phyloP scores from a whole-genome alignment of 2,888 invertebrate species.

The Rhaphigaster nebulosa region DNA sequence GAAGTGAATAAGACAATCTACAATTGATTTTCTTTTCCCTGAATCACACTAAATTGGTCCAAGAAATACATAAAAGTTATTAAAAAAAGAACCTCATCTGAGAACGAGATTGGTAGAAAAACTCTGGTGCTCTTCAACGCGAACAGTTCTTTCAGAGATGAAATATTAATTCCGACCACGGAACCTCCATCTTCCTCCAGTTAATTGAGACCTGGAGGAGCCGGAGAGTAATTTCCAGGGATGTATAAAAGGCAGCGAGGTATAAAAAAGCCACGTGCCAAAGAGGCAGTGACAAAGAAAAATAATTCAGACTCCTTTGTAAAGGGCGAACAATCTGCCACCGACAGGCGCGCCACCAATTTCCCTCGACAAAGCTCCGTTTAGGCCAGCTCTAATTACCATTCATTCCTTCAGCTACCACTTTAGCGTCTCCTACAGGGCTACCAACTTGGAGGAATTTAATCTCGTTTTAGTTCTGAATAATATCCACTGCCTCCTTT shows the following conservation, averaged over 20 bases:
- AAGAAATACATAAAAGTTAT: neutral
- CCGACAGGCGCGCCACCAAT: slow-evolving; percentile 29
- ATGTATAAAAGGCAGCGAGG: slow-evolving; percentile 43
- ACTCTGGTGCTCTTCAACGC: neutral
- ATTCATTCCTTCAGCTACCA: slow-evolving; percentile 47
- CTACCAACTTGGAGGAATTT: slow-evolving; percentile 45
- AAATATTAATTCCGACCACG: slow-evolving; percentile 33
- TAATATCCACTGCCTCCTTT: slow-evolving; percentile 34
- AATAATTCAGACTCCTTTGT: slow-evolving; percentile 61
- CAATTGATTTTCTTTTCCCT: neutral
- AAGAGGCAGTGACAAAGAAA: slow-evolving; percentile 60
- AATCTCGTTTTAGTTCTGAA: slow-evolving; percentile 47
- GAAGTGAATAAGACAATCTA: no score
- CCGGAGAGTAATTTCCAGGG: slow-evolving; percentile 32
- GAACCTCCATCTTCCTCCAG: slow-evolving; percentile 26
- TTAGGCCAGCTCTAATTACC: slow-evolving; percentile 41
- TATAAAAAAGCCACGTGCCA: slow-evolving; percentile 47
- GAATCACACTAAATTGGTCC: neutral
- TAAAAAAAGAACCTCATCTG: neutral
- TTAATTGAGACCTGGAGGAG: slow-evolving; percentile 35
- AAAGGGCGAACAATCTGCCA: slow-evolving; percentile 40
- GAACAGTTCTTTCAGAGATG: slow-evolving; percentile 18
- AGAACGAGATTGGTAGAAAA: neutral
- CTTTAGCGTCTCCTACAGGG: slow-evolving; percentile 37
- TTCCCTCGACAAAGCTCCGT: slow-evolving; percentile 36